Conservation (phyloP, 1,140 invertebrate genomes). For the Drosophila nigromelanica region DNA sequence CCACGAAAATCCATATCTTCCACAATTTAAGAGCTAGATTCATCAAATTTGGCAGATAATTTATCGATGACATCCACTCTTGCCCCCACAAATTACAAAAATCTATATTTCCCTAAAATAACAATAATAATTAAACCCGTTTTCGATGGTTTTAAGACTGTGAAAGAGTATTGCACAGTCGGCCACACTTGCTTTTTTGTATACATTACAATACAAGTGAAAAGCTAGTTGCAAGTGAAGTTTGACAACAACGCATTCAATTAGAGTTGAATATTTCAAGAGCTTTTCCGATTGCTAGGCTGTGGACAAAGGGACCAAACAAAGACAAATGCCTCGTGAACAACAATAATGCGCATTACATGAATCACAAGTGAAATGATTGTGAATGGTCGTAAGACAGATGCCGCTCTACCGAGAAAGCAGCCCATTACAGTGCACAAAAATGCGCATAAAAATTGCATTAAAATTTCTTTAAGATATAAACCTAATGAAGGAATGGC, state of each 20-base stretch:
- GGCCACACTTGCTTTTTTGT: too few relatives aligned
- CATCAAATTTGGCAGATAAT: too few relatives aligned
- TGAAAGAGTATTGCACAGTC: too few relatives aligned
- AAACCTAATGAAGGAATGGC: constrained; percentile 66
- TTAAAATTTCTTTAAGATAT: constrained; percentile 64
- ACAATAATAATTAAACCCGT: too few relatives aligned
- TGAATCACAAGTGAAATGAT: constrained; percentile 78
- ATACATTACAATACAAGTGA: too few relatives aligned
- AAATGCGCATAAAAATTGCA: constrained; percentile 75
- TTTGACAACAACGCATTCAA: constrained; percentile 21
- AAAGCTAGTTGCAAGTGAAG: constrained; percentile 14
- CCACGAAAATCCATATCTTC: too few relatives aligned
- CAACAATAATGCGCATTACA: constrained; percentile 62
- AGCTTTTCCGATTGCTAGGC: constrained; percentile 1
- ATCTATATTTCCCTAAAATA: too few relatives aligned
- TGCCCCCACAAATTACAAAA: too few relatives aligned
- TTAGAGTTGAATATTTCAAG: not conserved
- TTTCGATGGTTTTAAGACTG: too few relatives aligned
- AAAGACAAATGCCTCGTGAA: constrained; percentile 19
- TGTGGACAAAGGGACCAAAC: constrained; percentile 31
- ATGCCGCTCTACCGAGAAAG: constrained; percentile 6
- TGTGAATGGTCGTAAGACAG: constrained; percentile 11
- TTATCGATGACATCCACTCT: too few relatives aligned
- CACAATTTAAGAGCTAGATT: too few relatives aligned
- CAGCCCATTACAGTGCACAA: constrained; percentile 39